Conservation (phyloP, 2,888 invertebrate genomes). For the Auanema sp. region DNA sequence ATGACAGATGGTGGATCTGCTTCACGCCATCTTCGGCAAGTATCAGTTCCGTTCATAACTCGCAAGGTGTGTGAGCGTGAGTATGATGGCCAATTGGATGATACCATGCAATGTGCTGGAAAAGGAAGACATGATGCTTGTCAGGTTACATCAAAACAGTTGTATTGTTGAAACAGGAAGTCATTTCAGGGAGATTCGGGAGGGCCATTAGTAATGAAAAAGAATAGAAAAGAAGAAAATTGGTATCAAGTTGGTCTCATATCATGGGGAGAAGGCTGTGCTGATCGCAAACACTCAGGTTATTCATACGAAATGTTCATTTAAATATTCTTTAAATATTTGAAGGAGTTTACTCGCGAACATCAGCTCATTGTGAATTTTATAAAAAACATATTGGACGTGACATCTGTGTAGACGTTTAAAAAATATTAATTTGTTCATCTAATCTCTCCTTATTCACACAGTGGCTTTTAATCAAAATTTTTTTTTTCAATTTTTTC, state of each 20-base stretch:
- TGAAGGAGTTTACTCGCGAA: constrained; percentile 5
- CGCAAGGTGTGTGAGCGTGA: background rate
- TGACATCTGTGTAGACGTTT: background rate
- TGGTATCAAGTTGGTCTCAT: constrained; percentile 6
- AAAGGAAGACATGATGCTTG: constrained; percentile 5
- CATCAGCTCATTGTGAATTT: constrained; percentile 2
- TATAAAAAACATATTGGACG: constrained; percentile 2
- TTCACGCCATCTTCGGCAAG: background rate
- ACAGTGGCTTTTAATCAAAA: too few relatives aligned
- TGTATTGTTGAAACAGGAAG: background rate
- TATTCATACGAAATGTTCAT: background rate
- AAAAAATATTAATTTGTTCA: too few relatives aligned
- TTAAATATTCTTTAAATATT: background rate
- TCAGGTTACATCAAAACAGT: background rate
- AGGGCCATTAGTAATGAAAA: constrained; percentile 3
- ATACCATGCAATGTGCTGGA: background rate
- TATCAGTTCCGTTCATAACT: background rate
- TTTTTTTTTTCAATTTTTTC: too few relatives aligned
- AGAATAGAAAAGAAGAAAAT: background rate
- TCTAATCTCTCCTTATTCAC: too few relatives aligned
- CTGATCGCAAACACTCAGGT: constrained; percentile 8
- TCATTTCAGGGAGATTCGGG: constrained; percentile 6
- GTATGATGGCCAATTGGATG: background rate
- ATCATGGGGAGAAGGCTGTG: constrained; percentile 2
- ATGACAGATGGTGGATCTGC: too few relatives aligned